Evolutionary conservation across 2,888 invertebrate genomes (phyloP).

Genomic region (Cerastis rubricosa): DNA sequence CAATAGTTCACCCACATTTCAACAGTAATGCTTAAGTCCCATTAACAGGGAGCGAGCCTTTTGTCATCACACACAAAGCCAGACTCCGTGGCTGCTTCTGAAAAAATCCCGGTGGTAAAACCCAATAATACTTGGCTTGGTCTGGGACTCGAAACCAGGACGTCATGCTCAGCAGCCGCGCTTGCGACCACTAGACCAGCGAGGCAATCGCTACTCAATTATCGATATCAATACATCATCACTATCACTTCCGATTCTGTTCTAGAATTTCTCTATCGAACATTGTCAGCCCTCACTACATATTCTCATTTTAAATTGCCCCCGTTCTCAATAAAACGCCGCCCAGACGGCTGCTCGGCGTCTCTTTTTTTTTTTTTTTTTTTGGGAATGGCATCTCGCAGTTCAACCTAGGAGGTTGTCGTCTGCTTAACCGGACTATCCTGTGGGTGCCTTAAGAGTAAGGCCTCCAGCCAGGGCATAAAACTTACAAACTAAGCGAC

Average conservation of each 20-base stretch:
- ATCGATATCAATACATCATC: constrained; percentile 23
- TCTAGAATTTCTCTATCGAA: constrained; percentile 74
- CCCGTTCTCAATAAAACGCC: constrained; percentile 70
- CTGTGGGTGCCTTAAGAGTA: too few relatives aligned
- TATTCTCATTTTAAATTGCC: constrained; percentile 83
- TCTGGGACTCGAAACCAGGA: not conserved
- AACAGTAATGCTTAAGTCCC: not conserved
- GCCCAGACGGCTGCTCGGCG: constrained; percentile 80
- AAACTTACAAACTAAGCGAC: too few relatives aligned
- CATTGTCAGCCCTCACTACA: constrained; percentile 74
- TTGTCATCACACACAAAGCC: not conserved
- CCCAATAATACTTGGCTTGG: not conserved
- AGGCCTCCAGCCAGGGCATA: too few relatives aligned
- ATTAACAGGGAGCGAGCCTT: not conserved
- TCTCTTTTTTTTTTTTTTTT: too few relatives aligned
- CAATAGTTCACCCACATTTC: not conserved
- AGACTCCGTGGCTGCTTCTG: not conserved
- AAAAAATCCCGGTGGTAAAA: not conserved
- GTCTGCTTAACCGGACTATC: too few relatives aligned
- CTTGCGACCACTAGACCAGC: not conserved
- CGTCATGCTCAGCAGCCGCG: not conserved
- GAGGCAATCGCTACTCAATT: constrained; percentile 19
- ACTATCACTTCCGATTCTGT: constrained; percentile 17
- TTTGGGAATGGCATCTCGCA: too few relatives aligned
- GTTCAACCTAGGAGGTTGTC: too few relatives aligned